phyloP scores from a whole-genome alignment of 1,140 invertebrate species.

The Drosophila micromelanica region DNA sequence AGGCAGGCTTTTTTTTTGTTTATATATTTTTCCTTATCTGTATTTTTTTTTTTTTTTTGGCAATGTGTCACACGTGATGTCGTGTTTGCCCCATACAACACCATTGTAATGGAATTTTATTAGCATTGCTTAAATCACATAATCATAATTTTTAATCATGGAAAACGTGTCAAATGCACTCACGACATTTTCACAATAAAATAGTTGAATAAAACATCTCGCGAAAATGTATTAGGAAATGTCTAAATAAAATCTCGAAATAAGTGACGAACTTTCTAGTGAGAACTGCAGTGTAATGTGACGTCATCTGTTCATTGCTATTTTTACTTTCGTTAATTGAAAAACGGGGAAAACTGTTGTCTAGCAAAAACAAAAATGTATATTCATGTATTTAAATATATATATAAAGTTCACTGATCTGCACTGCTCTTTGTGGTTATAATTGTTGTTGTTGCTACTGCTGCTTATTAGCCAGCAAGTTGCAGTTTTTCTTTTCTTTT shows the following conservation, averaged over 20 bases:
- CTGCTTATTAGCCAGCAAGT: conserved; percentile 60
- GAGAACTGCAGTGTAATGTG: conserved; percentile 24
- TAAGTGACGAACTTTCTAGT: conserved; percentile 36
- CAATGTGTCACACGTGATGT: conserved; percentile 62
- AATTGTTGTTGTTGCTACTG: conserved; percentile 24
- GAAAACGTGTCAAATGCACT: conserved; percentile 65
- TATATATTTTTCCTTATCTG: not conserved
- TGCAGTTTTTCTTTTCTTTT: conserved; percentile 53
- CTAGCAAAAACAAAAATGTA: not conserved
- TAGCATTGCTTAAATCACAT: conserved; percentile 69
- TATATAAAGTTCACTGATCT: conserved; percentile 68
- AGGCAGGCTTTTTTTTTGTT: conserved; percentile 7
- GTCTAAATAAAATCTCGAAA: conserved; percentile 6
- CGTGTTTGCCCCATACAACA: conserved; percentile 4
- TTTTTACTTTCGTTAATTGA: conserved; percentile 66
- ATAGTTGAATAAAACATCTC: conserved; percentile 30
- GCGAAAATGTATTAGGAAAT: conserved; percentile 20
- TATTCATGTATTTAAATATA: not conserved
- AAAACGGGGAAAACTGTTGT: conserved; percentile 23
- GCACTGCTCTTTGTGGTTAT: conserved; percentile 15
- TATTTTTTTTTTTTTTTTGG: conserved; percentile 47
- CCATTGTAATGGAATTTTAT: conserved; percentile 65
- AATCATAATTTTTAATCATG: conserved; percentile 74
- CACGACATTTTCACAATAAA: conserved; percentile 36
- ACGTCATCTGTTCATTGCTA: conserved; percentile 22